Evolutionary conservation across 2,113 vertebrate species (phyloP).

Genomic region (Xyliphius kryptos): DNA sequence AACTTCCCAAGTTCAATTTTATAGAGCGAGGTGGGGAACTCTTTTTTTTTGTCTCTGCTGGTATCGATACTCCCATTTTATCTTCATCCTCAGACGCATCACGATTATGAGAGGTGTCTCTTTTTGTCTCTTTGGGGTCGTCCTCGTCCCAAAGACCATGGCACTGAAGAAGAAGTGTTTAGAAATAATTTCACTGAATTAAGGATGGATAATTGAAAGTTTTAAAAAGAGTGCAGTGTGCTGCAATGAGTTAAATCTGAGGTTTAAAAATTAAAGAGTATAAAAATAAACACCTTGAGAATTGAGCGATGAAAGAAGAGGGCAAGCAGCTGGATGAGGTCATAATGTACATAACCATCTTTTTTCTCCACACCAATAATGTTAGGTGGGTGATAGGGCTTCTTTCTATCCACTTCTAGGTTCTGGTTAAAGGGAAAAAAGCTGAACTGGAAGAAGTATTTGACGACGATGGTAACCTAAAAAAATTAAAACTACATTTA

Average conservation of each 20-base stretch:
- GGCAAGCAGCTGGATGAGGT: constrained; percentile 87
- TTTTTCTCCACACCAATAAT: constrained; percentile 98
- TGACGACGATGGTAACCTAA: constrained; percentile 89
- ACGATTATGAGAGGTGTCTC: constrained; percentile 48
- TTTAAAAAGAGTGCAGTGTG: neutral
- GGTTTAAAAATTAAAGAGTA: too few relatives aligned
- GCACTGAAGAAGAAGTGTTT: constrained; percentile 63
- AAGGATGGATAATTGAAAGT: neutral
- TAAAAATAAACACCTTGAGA: constrained; percentile 75
- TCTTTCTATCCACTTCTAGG: constrained; percentile 62
- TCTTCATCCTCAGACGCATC: constrained; percentile 77
- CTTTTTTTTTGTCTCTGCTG: constrained; percentile 57
- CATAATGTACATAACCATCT: constrained; percentile 90
- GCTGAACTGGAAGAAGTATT: constrained; percentile 97
- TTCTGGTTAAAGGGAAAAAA: constrained; percentile 89
- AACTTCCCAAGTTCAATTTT: constrained; percentile 79
- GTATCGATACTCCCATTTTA: constrained; percentile 45
- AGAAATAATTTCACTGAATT: neutral
- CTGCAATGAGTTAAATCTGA: too few relatives aligned
- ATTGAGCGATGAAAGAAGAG: constrained; percentile 97
- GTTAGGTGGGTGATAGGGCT: constrained; percentile 82
- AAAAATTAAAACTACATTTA: constrained; percentile 14
- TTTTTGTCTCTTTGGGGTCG: constrained; percentile 59
- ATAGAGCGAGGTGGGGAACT: constrained; percentile 70
- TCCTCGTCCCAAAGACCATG: constrained; percentile 95